These are phyloP conservation scores for Rhopilema esculentum DNA, from an alignment of 30 jellyfish, hydroid and myxozoan genomes.

Conservation along the genomic window DNA sequence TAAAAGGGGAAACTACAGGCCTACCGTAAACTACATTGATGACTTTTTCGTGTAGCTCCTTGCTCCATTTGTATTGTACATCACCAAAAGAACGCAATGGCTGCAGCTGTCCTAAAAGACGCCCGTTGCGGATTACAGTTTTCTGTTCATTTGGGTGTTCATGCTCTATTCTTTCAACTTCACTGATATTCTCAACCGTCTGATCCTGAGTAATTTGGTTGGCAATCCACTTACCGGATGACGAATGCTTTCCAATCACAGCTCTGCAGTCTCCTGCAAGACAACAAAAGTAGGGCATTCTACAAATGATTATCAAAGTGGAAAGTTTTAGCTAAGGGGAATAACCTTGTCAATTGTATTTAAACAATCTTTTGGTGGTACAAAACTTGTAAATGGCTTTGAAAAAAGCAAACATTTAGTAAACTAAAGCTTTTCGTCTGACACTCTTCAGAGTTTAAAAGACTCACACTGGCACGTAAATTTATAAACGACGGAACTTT, in stretches of 20 bases:
- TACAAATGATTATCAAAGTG: no score
- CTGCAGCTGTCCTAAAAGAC: constrained; percentile 93
- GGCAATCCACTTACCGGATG: constrained; percentile 73
- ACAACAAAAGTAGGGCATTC: no score
- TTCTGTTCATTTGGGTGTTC: constrained; percentile 87
- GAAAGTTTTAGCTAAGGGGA: no score
- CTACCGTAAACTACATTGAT: constrained; percentile 84
- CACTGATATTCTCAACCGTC: constrained; percentile 76
- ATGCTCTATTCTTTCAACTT: constrained; percentile 70
- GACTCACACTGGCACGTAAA: no score
- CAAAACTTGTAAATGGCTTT: no score
- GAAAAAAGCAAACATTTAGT: no score
- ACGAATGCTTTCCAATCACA: constrained; percentile 76
- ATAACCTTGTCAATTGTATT: no score
- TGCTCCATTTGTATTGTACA: constrained; percentile 91
- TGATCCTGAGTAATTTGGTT: constrained; percentile 88
- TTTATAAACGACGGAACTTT: no score
- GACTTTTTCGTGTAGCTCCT: constrained; percentile 80
- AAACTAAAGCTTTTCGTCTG: no score
- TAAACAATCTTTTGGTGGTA: no score
- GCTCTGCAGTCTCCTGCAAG: constrained; percentile 99
- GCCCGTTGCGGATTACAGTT: constrained; percentile 70
- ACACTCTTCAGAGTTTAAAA: no score
- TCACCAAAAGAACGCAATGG: constrained; percentile 98
- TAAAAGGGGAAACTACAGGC: constrained; percentile 82